phyloP scores from a whole-genome alignment of 2,113 vertebrate species.

The Cnemophilus loriae region DNA sequence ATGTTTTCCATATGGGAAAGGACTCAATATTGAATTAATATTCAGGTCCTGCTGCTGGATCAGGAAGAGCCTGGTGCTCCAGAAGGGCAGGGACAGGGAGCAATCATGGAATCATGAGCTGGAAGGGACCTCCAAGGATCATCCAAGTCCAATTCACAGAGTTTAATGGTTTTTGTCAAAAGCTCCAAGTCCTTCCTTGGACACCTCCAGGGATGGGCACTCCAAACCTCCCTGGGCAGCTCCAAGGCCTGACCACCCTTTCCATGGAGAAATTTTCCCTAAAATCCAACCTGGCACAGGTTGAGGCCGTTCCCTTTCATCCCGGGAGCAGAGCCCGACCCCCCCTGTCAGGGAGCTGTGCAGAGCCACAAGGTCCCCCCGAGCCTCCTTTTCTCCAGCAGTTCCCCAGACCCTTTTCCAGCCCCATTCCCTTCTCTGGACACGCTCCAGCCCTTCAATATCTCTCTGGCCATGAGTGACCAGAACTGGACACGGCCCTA shows the following conservation, averaged over 20 bases:
- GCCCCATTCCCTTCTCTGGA: background rate
- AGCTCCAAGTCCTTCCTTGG: background rate
- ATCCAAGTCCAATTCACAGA: background rate
- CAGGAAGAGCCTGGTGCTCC: background rate
- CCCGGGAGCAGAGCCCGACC: background rate
- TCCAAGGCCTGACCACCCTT: background rate
- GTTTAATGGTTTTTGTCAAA: background rate
- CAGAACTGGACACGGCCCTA: background rate
- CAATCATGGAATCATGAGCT: rapidly evolving
- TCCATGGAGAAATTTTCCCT: background rate
- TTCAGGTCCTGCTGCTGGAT: background rate
- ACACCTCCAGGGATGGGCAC: background rate
- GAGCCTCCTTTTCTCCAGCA: background rate
- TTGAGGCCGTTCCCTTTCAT: rapidly evolving
- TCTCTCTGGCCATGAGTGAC: background rate
- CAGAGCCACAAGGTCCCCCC: background rate
- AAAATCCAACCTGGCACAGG: background rate
- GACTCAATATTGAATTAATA: background rate
- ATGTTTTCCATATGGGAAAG: background rate
- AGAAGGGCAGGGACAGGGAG: background rate
- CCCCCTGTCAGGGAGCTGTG: background rate
- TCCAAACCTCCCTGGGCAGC: background rate
- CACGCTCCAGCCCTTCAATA: rapidly evolving
- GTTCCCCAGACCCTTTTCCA: background rate
- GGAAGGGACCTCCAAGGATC: background rate